Evolutionary conservation across 64 coral and sea anemone genomes (phyloP), one percentile per base, ranked within the genome.

Genomic region (Pachyseris speciosa): DNA sequence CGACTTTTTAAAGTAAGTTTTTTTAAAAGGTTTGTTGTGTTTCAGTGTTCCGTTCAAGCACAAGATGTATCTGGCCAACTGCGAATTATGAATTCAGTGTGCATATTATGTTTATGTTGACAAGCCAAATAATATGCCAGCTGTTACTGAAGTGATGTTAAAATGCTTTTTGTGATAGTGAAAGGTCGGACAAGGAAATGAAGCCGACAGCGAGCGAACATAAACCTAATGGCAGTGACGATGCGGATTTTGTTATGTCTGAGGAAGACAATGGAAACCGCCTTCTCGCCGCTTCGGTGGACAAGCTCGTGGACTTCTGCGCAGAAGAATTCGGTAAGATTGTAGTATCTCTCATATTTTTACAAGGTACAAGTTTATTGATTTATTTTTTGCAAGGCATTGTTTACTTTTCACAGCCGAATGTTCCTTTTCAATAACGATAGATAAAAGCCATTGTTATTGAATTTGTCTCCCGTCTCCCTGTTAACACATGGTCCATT

Each of bases 311-410:
- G 1, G 91, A 96, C 28, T 96, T 78, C 24, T 96, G 94, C 37
- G 84, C 89, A 8, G 86, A 96, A 42, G 94, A 96, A 74, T 96
- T 96, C 48, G 91, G 94, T 96, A 67, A 93, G 90, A 64, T n/a
- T 27, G 31, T 53, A 52, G 2, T 45, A 12, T 20, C 12, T 31
- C 15, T 8, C 28, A 25, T 15, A 9, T 61, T 83, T 84, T 44
- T 8, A 32, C 20, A 48, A 9, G 20, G n/a, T 9, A 5, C 2
- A 25, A 4, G 17, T 25, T 61, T 69, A 15, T 69, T 47, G n/a
- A n/a, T n/a, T n/a, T n/a, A 32, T 69, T 86, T n/a, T 17, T 29
- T 16, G 7, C 6, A 12, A 47, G 6, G 33, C 15, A 15, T 32
- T 69, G 24, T 69, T 33, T 86, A 41, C 66, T 80, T 86, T 31